These are phyloP conservation scores for Platichthys flesus DNA, from an alignment of 2,113 vertebrate genomes.

Conservation along the genomic window DNA sequence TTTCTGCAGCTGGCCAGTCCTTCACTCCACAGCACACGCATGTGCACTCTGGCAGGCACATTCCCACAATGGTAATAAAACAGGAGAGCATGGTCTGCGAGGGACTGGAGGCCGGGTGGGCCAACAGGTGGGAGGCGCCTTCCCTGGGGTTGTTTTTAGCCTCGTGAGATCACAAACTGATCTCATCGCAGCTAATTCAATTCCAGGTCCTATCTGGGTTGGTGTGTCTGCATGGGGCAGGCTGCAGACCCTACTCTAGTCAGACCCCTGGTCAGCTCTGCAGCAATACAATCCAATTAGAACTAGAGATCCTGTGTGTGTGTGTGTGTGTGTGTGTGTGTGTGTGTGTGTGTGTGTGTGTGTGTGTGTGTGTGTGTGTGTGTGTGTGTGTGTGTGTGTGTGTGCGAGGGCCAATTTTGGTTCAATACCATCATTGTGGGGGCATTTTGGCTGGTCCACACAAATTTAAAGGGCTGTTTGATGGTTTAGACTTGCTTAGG, in stretches of 20 bases:
- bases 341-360: background rate
- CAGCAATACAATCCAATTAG: constrained; percentile 65
- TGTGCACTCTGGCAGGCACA: constrained; percentile 2
- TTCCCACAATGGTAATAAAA: constrained; percentile 40
- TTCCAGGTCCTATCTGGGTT: constrained; percentile 54
- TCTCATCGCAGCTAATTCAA: constrained; percentile 55
- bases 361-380: constrained; percentile 26
- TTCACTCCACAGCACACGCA: constrained; percentile 17
- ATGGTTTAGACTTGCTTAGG: no score
- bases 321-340: constrained; percentile 28
- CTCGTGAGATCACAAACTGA: constrained; percentile 55
- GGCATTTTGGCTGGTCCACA: no score
- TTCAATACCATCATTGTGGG: no score
- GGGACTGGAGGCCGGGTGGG: no score
- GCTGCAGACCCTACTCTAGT: constrained; percentile 29
- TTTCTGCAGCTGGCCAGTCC: constrained; percentile 56
- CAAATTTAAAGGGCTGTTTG: no score
- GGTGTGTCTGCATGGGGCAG: constrained; percentile 21
- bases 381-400: constrained; percentile 11
- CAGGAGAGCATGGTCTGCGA: background rate
- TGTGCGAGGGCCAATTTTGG: no score
- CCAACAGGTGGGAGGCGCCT: constrained; percentile 57
- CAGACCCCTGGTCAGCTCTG: constrained; percentile 48
- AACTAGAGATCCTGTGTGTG: constrained; percentile 52
- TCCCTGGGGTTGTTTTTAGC: constrained; percentile 49